These are phyloP conservation scores for Eonycteris spelaea DNA, from an alignment of 2,113 vertebrate genomes.

Conservation along the genomic window DNA sequence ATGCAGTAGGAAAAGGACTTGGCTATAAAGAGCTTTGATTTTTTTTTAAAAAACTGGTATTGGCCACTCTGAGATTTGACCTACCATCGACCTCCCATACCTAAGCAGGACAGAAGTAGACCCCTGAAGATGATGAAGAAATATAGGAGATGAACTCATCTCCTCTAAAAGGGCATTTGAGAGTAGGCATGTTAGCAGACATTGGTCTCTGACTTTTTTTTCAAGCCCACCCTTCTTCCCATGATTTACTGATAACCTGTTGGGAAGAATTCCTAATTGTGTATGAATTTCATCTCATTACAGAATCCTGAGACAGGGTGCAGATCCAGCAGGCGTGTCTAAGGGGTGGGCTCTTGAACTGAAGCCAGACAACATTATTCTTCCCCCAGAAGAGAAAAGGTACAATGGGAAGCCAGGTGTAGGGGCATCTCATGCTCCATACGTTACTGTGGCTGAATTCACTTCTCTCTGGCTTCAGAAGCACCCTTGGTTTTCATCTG, in stretches of 20 bases:
- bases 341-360: background rate
- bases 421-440: background rate
- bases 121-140: background rate
- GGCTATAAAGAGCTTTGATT: background rate
- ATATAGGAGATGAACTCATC: background rate
- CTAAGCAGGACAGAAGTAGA: background rate
- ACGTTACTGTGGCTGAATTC: background rate
- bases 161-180: background rate
- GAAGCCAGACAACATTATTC: background rate
- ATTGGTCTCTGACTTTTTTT: background rate
- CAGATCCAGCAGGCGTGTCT: background rate
- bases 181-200: background rate
- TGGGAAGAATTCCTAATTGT: background rate
- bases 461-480: background rate
- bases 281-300: background rate
- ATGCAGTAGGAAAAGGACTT: background rate
- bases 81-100: accelerated
- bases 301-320: accelerated
- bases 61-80: background rate
- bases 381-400: background rate
- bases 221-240: background rate
- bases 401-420: background rate
- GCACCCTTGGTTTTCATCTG: background rate
- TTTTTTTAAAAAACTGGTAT: background rate
- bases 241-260: background rate